Conservation (phyloP, 2,797 vertebrate species). For the Oryzias dopingdopingensis region DNA sequence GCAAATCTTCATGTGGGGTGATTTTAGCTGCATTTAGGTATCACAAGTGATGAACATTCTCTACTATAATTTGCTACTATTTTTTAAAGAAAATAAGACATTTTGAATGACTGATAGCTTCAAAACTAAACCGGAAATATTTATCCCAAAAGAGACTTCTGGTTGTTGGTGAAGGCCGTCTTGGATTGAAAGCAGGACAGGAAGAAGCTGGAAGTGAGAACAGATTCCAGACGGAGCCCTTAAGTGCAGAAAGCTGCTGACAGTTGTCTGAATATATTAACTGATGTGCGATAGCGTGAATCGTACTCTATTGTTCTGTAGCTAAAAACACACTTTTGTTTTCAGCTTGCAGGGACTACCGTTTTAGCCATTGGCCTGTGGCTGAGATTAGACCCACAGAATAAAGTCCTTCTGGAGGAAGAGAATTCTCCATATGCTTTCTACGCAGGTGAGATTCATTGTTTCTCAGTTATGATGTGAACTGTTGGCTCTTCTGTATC, state of each 20-base stretch:
- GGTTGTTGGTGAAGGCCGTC: background rate
- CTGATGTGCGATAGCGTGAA: background rate
- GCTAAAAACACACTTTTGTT: constrained; percentile 13
- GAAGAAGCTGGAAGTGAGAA: background rate
- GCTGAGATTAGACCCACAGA: constrained; percentile 91
- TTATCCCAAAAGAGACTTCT: background rate
- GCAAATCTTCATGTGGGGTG: no score
- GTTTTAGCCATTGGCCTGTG: constrained; percentile 92
- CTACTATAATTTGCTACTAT: no score
- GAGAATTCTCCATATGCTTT: constrained; percentile 79
- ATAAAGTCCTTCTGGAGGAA: constrained; percentile 87
- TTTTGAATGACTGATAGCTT: background rate
- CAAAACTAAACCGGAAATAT: background rate
- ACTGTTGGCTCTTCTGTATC: background rate
- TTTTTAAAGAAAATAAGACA: background rate
- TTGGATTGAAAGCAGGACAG: background rate
- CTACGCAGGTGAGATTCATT: constrained; percentile 83
- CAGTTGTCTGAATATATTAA: constrained; percentile 2
- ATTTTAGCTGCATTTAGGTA: no score
- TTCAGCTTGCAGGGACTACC: constrained; percentile 89
- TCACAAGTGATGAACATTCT: no score
- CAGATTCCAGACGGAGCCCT: constrained; percentile 8
- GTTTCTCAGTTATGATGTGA: background rate
- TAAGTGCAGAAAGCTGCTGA: constrained; percentile 7
- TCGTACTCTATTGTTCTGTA: constrained; percentile 4